Evolutionary conservation across 2,888 invertebrate genomes (phyloP).

Genomic region (Caenorhabditis sp.): DNA sequence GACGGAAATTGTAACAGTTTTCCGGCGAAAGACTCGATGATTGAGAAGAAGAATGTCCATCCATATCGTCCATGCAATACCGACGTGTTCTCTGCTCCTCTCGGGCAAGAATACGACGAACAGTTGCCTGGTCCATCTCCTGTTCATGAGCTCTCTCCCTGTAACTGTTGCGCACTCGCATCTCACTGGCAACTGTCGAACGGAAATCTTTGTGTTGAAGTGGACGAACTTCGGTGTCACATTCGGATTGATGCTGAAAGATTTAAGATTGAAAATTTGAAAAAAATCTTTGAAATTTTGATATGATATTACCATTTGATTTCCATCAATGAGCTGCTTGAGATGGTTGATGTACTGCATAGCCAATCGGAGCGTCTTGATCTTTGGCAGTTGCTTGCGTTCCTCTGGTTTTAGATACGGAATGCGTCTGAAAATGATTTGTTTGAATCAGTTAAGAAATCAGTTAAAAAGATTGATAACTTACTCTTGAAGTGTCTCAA

Average conservation of each 20-base stretch:
- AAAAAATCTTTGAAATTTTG: not conserved
- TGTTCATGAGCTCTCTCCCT: slow-evolving; percentile 30
- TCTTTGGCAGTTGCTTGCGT: slow-evolving; percentile 49
- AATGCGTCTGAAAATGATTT: slow-evolving; percentile 46
- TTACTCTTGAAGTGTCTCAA: slow-evolving; percentile 42
- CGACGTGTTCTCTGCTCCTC: slow-evolving; percentile 11
- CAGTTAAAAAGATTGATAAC: not conserved
- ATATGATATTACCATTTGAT: slow-evolving; percentile 16
- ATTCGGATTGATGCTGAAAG: slow-evolving; percentile 12
- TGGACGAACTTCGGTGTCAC: slow-evolving; percentile 14
- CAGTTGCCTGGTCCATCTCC: slow-evolving; percentile 36
- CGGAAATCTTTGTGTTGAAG: slow-evolving; percentile 32
- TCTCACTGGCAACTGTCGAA: slow-evolving; percentile 18
- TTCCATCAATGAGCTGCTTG: slow-evolving; percentile 39
- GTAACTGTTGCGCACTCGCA: slow-evolving; percentile 39
- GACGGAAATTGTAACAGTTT: not conserved
- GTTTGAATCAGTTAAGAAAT: too few relatives aligned
- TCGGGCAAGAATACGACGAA: slow-evolving; percentile 34
- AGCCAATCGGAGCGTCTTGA: slow-evolving; percentile 65
- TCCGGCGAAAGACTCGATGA: not conserved
- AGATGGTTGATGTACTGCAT: slow-evolving; percentile 61
- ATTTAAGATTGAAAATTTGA: not conserved
- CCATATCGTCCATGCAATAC: not conserved
- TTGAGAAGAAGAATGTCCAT: not conserved
- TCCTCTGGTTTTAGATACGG: slow-evolving; percentile 49